Conservation (phyloP, 1,140 invertebrate genomes). For the Manduca sexta region DNA sequence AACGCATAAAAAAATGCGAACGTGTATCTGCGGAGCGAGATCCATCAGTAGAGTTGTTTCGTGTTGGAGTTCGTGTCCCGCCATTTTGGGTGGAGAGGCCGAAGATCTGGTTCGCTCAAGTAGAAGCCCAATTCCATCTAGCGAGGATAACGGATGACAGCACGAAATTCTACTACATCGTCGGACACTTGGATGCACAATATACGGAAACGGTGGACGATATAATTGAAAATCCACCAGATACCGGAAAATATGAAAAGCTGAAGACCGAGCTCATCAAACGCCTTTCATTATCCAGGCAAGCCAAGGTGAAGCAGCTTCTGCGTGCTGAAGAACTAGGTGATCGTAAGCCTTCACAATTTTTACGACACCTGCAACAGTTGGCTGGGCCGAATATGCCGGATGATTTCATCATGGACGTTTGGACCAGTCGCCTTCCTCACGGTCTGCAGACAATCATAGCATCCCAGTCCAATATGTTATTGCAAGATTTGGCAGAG, state of each 20-base stretch:
- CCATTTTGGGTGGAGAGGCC: too few species aligned
- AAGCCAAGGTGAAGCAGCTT: background rate
- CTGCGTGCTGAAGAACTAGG: background rate
- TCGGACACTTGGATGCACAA: background rate
- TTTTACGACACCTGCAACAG: background rate
- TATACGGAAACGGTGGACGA: background rate
- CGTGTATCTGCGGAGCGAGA: too few species aligned
- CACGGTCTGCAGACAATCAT: background rate
- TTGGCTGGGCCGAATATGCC: background rate
- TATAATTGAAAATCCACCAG: background rate
- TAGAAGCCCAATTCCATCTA: background rate
- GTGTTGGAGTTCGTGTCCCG: too few species aligned
- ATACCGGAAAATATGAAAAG: background rate
- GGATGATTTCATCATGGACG: background rate
- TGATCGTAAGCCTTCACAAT: background rate
- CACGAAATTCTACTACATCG: slow-evolving; percentile 3
- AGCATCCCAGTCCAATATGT: background rate
- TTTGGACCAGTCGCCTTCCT: background rate
- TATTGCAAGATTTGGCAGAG: background rate
- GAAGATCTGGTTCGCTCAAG: background rate
- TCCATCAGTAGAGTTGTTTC: too few species aligned
- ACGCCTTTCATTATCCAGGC: background rate
- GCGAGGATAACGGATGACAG: background rate
- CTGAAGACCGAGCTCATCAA: background rate
- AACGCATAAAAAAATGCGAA: too few species aligned